Base-by-base conservation (phyloP, 30 jellyfish, hydroid and myxozoan species). In the Catostylus mosaicus region DNA sequence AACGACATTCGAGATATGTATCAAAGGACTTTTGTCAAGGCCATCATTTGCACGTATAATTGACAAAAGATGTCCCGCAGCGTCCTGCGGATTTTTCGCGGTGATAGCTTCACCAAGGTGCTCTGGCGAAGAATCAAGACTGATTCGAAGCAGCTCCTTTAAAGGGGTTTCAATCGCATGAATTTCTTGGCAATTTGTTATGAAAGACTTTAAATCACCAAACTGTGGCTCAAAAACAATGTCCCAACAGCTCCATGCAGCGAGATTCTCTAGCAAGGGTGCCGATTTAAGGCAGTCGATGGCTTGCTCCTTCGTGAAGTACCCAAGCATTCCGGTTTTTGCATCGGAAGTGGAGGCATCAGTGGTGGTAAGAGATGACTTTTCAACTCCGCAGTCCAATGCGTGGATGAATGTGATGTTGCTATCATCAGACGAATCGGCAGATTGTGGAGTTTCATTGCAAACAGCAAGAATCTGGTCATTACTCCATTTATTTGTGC, bases 171-270 rank as follows among this genome's bases (percentile, higher is more conserved):
- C 97, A 29, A 90, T 22, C 24, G 86, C 91, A 33, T 45, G 59
- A 20, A 82, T 78, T 30, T 35, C 63, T 36, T 76, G 78, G 47
- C 66, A 48, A 60, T 65, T 68, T n/a, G 30, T 16, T 34, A 90
- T 20, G 50, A 90, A 90, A 22, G 46, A 16, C 46, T 84, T 90
- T 26, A 90, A 30, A 40, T 43, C 85, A 0, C 97, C 97, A 59
- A 83, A 77, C 68, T 74, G 67, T 27, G 87, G 87, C 68, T 60
- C 89, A 59, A 90, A 90, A 22, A 83, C 86, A 31, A 6, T 16
- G 16, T 77, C 67, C 97, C 97, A 90, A 67, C 79, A 73, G 74
- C 88, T 90, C 93, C 90, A 90, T 30, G 35, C 40, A 19, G 86
- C 73, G n/a, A 90, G 75, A 70, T 90, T 95, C 35, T 60, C 93